Evolutionary conservation across 2,113 vertebrate genomes (phyloP), one percentile per base, ranked within the genome.

Genomic region (Corynorhinus townsendii): DNA sequence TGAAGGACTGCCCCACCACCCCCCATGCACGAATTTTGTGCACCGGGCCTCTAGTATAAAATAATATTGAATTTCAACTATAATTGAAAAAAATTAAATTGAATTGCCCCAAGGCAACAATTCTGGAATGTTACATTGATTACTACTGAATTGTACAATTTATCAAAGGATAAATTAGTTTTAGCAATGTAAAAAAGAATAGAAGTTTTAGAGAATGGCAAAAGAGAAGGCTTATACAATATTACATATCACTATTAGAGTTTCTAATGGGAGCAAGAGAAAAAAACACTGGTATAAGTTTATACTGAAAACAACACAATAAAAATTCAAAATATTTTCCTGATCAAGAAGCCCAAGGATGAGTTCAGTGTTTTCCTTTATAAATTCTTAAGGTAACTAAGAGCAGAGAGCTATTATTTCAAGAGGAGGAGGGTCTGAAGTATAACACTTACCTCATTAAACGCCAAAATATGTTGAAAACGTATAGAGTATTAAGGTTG

Each of bases 391-490:
- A 40, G 47, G 28, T n/a, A 66, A 90, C 10, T 75, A 68, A 14
- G 11, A 90, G 20, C 40, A 87, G 30, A 45, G 30, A 54, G 4
- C 9, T 80, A 1, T 64, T 64, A 94, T 35, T 94, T 91, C 16
- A 43, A 86, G 38, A 89, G 15, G 6, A 93, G 4, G 33, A 81
- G 3, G 14, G 14, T 49, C 15, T 81, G 10, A n/a, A 83, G 45
- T 38, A 72, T 17, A 59, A 81, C 7, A 79, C 76, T 49, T 69
- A 59, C 3, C 28, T 62, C 6, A 56, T 38, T 56, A 64, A 96
- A 96, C 75, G 33, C 22, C 88, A 84, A 84, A 89, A 54, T 33
- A 80, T 75, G 73, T 16, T 91, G 43, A 92, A 86, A 89, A 45
- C 24, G 9, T 15, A 49, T 7, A 10, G 28, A 73, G 75, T 85